Conservation (phyloP, 1,140 invertebrate species). For the Pseudoatta argentina region DNA sequence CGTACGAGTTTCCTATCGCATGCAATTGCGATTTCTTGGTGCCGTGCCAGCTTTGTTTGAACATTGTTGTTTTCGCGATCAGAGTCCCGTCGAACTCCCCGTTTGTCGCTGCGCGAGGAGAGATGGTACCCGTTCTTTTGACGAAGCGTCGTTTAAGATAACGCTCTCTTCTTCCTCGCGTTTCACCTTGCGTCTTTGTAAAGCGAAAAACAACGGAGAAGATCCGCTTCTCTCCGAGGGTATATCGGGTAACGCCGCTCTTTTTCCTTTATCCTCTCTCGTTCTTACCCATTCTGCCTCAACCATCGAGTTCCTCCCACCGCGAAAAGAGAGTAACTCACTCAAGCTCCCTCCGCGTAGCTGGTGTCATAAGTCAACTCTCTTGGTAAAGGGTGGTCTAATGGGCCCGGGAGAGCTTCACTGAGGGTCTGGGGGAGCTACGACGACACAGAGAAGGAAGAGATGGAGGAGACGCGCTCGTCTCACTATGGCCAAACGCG, state of each 20-base stretch:
- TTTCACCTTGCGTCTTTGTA: not conserved
- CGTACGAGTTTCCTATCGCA: conserved; percentile 65
- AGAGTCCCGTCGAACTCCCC: conserved; percentile 11
- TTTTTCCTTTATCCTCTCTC: conserved; percentile 35
- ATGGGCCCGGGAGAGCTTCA: conserved; percentile 70
- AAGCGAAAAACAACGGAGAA: conserved; percentile 30
- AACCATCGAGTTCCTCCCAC: not conserved
- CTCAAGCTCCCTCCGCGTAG: conserved; percentile 67
- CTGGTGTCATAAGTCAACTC: conserved; percentile 77
- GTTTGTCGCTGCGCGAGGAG: not conserved
- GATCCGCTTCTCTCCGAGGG: conserved; percentile 11
- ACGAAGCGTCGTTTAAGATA: conserved; percentile 56
- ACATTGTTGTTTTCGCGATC: conserved; percentile 34
- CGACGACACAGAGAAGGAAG: not conserved
- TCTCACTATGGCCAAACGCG: conserved; percentile 33
- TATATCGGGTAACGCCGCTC: conserved; percentile 44
- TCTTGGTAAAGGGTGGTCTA: conserved; percentile 72
- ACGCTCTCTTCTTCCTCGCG: conserved; percentile 6
- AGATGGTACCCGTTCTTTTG: conserved; percentile 6
- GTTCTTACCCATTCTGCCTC: not conserved
- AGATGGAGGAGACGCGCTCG: not conserved
- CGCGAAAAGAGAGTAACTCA: conserved; percentile 73
- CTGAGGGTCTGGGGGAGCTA: not conserved
- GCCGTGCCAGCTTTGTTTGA: conserved; percentile 47
- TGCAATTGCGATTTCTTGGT: conserved; percentile 55